Evolutionary conservation across 23 tunicate species (phyloP).

Genomic region (Trididemnum miniatum): DNA sequence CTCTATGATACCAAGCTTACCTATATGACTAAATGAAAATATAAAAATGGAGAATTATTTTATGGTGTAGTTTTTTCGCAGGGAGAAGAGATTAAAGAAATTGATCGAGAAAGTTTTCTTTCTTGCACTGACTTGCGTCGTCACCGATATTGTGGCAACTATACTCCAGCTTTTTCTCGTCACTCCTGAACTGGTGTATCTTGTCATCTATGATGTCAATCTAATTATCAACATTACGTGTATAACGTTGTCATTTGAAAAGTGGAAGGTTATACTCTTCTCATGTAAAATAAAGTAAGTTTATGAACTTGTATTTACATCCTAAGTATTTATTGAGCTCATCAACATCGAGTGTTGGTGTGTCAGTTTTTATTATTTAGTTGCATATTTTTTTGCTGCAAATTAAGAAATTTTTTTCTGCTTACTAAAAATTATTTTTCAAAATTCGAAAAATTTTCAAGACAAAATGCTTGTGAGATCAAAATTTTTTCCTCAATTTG

Average conservation of each 20-base stretch:
- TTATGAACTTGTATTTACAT: neutral
- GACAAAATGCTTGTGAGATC: too few species aligned
- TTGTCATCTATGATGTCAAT: conserved; percentile 65
- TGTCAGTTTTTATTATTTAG: too few species aligned
- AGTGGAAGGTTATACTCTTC: conserved; percentile 40
- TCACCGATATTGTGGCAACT: conserved; percentile 49
- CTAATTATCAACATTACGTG: conserved; percentile 60
- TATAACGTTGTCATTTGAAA: conserved; percentile 50
- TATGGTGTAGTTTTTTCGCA: conserved; percentile 27
- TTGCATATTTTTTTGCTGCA: too few species aligned
- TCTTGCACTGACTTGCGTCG: conserved; percentile 49
- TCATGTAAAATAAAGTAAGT: conserved; percentile 6
- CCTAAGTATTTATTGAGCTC: too few species aligned
- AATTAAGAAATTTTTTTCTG: too few species aligned
- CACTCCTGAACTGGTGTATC: conserved; percentile 59
- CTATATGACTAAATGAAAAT: too few species aligned
- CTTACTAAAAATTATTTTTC: too few species aligned
- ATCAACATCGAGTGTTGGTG: too few species aligned
- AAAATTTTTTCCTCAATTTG: too few species aligned
- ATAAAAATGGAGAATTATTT: too few species aligned
- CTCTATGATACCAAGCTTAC: too few species aligned
- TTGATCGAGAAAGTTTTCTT: conserved; percentile 56
- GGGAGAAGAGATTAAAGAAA: conserved; percentile 18
- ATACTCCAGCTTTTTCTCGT: conserved; percentile 33
- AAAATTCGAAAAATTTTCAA: too few species aligned